phyloP scores from a whole-genome alignment of 2,113 vertebrate genomes.

The Ciconia maguari region DNA sequence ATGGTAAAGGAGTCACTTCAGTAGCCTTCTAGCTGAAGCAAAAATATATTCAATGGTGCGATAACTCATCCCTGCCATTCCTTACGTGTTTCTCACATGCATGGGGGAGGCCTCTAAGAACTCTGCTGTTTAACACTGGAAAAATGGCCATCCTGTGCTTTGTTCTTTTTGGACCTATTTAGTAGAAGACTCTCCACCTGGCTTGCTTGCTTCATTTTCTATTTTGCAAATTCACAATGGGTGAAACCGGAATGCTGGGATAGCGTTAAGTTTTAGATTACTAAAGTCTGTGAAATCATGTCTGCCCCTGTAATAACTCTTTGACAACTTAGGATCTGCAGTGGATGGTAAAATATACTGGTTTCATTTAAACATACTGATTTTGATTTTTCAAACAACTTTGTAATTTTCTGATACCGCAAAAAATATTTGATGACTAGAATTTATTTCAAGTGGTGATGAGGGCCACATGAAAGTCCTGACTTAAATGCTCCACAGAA shows the following conservation, averaged over 20 bases:
- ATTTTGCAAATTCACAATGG: neutral
- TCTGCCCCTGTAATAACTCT: neutral
- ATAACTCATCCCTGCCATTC: neutral
- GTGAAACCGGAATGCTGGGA: neutral
- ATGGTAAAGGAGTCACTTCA: neutral
- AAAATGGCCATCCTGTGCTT: neutral
- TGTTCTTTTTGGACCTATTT: neutral
- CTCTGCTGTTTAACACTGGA: neutral
- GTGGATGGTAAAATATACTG: neutral
- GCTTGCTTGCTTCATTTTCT: neutral
- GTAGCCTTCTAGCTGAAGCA: neutral
- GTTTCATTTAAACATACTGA: neutral
- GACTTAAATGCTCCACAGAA: neutral
- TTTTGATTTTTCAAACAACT: neutral
- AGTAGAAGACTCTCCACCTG: neutral
- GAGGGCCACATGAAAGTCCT: neutral
- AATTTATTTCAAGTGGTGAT: neutral
- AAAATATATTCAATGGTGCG: neutral
- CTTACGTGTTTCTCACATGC: neutral
- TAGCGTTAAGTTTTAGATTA: neutral
- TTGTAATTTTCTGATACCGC: neutral
- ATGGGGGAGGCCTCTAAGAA: neutral
- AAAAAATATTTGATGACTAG: neutral
- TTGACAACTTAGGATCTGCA: neutral
- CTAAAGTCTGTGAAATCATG: neutral